Evolutionary conservation across 2,113 vertebrate species (phyloP), one percentile per base, ranked within the genome.

Genomic region (Tiliqua scincoides): DNA sequence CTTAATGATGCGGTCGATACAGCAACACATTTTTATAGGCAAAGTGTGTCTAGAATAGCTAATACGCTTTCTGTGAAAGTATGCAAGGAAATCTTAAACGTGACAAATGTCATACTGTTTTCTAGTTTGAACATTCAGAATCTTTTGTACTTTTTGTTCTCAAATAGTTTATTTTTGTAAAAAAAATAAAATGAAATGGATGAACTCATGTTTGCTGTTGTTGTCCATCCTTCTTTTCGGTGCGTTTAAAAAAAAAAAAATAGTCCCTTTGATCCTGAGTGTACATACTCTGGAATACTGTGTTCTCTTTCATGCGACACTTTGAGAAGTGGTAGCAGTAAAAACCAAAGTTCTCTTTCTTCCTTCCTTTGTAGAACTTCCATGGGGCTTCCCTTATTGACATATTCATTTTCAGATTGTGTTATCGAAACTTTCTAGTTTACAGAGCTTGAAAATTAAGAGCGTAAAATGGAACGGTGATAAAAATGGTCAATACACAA

Each of bases 61-160:
- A 96, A 95, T 96, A 96, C 97, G 97, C 98, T 98, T 98, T 98
- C 98, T 97, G 88, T 97, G 97, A 98, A 98, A 98, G 98, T 96
- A 96, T 78, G 87, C 78, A 94, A 95, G 68, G 91, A 92, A 93
- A 91, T 92, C 88, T 94, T 95, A 91, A 95, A 93, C 94, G 82
- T 95, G 96, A 96, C 95, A 95, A 93, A 93, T 95, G 95, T 96
- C 91, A 96, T 94, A 93, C 82, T 85, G 77, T 95, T 96, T 95
- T 95, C 93, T 96, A 96, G 94, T 96, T 96, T 97, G 95, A 95
- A 95, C 95, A 95, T 96, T 94, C 93, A 93, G 94, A 94, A 95
- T 92, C 88, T 95, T 95, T 96, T 91, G 92, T 96, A 96, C 91
- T 95, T 97, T 94, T 95, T 89, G 96, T 95, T 90, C 89, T 95